Base-by-base conservation (phyloP, 2,113 vertebrate genomes). In the Pedetes capensis region DNA sequence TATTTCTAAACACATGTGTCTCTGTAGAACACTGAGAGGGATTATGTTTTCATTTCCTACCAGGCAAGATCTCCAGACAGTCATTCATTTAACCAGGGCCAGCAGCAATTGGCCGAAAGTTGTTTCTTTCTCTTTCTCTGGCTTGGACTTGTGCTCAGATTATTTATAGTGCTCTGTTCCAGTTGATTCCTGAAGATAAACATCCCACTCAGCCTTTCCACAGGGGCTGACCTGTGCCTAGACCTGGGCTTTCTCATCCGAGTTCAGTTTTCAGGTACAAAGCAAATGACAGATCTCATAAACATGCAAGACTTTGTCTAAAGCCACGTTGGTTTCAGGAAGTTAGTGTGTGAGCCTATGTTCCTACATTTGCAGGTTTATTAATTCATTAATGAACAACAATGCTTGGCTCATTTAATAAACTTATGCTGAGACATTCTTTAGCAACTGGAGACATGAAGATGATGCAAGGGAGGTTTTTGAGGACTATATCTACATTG, bases 141-240 rank as follows among this genome's bases (percentile, higher is more conserved):
- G 18, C 63, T 86, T 69, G 92, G 53, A 66, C n/a, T 84, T 79
- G 78, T 85, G 51, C 64, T 94, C 64, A 80, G 5, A 78, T 95
- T 92, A 93, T 95, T 96, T 91, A 96, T 83, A 47, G 18, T 79
- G 47, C 85, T 95, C 59, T 75, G 49, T 78, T 89, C 92, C n/a
- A 44, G 59, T 81, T 94, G 88, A 95, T 95, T 95, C 39, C 27
- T 66, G 22, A 61, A 82, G 87, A 87, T 96, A 95, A 94, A 95
- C 87, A 95, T 83, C n/a, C 32, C 37, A 59, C 32, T n/a, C 34
- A 93, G 34, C 8, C 22, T 78, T 79, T 68, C 37, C 59, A 2
- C 55, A 6, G 25, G n/a, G 34, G 25, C 51, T 71, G 69, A 71
- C 53, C 17, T 61, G 16, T 57, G 25, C 37, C 32, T 29, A 44